phyloP scores from a whole-genome alignment of 2,888 invertebrate species.

The Melangyna quadrimaculata region DNA sequence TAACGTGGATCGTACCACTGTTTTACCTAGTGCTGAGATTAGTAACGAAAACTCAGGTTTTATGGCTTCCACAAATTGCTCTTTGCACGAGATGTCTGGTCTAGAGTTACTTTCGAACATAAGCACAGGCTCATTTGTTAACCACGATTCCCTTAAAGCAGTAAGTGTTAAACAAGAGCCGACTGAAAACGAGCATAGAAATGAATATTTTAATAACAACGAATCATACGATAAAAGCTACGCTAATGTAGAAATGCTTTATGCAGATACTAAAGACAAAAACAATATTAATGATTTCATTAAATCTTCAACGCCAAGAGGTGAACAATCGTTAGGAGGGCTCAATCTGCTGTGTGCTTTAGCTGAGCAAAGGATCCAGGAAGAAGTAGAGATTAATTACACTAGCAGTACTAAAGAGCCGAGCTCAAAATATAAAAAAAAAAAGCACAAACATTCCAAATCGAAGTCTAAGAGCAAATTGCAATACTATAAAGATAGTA shows the following conservation, averaged over 20 bases:
- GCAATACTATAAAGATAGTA: conserved; percentile 80
- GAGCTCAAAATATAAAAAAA: conserved; percentile 77
- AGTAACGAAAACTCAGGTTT: background rate
- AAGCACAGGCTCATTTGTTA: conserved; percentile 83
- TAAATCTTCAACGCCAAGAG: background rate
- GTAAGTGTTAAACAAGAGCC: conserved; percentile 41
- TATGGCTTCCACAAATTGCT: conserved; percentile 49
- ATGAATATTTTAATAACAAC: conserved; percentile 8
- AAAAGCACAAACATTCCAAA: conserved; percentile 82
- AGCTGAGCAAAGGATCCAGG: conserved; percentile 91
- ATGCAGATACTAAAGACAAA: conserved; percentile 50
- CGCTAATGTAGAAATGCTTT: conserved; percentile 70
- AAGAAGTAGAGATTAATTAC: conserved; percentile 83
- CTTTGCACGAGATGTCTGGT: conserved; percentile 88
- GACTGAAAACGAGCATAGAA: conserved; percentile 40
- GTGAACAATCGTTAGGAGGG: conserved; percentile 82
- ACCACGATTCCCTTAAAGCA: conserved; percentile 19
- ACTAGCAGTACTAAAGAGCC: background rate
- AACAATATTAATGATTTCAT: background rate
- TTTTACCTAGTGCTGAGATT: background rate
- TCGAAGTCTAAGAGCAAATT: conserved; percentile 80
- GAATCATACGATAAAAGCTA: background rate
- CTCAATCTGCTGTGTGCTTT: conserved; percentile 90
- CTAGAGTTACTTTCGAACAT: conserved; percentile 89
- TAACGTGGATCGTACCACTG: background rate